phyloP scores from a whole-genome alignment of 2,797 vertebrate species.

The Sebastes vulpes region DNA sequence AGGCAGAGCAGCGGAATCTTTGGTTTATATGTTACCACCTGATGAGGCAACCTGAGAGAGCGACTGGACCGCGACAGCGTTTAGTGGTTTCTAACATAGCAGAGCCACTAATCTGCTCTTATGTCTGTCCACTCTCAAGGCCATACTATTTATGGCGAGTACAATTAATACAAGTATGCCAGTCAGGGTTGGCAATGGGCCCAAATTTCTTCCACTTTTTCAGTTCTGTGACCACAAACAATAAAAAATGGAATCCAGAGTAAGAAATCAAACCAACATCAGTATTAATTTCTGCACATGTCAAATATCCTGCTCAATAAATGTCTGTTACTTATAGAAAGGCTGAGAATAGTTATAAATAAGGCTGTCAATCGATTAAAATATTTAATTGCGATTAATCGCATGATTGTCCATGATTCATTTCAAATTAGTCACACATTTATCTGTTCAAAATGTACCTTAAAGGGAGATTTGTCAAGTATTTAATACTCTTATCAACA shows the following conservation, averaged over 20 bases:
- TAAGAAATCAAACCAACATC: background rate
- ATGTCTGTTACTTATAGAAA: background rate
- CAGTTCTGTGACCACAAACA: background rate
- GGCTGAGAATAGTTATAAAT: background rate
- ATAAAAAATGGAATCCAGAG: background rate
- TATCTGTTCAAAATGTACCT: no score
- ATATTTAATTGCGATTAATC: background rate
- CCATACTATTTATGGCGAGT: background rate
- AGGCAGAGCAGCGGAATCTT: constrained; percentile 43
- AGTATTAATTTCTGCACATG: background rate
- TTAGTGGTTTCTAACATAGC: constrained; percentile 43
- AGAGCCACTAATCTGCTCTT: background rate
- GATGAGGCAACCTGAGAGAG: constrained; percentile 64
- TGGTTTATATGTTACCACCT: constrained; percentile 34
- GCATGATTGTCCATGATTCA: no score
- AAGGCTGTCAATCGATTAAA: background rate
- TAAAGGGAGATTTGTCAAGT: no score
- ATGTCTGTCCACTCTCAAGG: constrained; percentile 1
- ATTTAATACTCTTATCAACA: no score
- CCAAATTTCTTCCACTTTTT: background rate
- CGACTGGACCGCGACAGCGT: background rate
- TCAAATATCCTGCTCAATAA: background rate
- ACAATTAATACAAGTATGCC: background rate
- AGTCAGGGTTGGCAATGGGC: background rate
- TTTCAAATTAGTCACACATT: no score